phyloP scores from a whole-genome alignment of 2,113 vertebrate genomes.

The Chrysemys picta region DNA sequence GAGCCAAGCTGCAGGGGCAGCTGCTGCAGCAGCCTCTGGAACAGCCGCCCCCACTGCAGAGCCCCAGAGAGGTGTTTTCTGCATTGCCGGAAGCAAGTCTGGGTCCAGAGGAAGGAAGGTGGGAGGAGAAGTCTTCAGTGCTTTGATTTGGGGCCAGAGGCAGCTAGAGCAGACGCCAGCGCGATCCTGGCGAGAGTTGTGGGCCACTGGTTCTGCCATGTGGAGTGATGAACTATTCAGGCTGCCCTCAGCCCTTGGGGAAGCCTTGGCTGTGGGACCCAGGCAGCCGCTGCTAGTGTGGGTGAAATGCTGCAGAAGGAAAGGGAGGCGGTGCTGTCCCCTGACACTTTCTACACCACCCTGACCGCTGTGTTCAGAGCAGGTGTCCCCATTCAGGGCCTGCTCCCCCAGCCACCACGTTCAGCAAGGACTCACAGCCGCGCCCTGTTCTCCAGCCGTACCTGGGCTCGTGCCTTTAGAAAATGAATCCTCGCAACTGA shows the following conservation, averaged over 20 bases:
- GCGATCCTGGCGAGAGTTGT: background rate
- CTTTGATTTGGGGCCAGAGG: background rate
- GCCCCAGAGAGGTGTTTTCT: background rate
- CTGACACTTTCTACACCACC: background rate
- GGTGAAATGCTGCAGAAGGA: background rate
- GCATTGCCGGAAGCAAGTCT: background rate
- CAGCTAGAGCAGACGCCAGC: background rate
- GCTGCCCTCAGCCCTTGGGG: background rate
- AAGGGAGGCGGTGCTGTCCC: background rate
- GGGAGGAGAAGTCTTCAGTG: background rate
- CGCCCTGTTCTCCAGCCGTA: background rate
- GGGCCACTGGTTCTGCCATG: background rate
- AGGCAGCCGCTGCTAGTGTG: background rate
- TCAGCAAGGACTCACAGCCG: background rate
- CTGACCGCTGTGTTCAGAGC: background rate
- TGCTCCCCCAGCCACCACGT: background rate
- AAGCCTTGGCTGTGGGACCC: background rate
- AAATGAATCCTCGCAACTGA: no score
- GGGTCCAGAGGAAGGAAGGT: background rate
- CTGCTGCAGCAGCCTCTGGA: background rate
- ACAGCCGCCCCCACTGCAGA: background rate
- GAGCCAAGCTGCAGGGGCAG: background rate
- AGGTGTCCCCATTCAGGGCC: background rate
- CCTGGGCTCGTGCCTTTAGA: background rate
- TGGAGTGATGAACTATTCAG: background rate